A percentile compares a stretch with the other conserved stretches of the same genome.
phyloP scores from a whole-genome alignment of 2,113 vertebrate genomes.

The Collichthys lucidus region DNA sequence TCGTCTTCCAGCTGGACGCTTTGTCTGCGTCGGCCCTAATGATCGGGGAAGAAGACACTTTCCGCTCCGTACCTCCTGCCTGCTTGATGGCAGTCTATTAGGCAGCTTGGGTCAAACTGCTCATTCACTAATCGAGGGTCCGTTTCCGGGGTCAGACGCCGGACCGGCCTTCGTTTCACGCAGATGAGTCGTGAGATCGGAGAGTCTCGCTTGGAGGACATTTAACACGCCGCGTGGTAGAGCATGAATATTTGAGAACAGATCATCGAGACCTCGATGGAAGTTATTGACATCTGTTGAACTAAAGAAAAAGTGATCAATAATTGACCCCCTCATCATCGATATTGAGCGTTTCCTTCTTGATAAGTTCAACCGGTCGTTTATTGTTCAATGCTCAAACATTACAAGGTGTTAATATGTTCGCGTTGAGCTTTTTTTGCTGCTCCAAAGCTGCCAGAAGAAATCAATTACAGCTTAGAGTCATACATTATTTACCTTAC shows the following conservation, averaged over 20 bases:
- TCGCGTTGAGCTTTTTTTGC: background rate
- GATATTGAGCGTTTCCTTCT: background rate
- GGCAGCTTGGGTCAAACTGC: constrained; percentile 56
- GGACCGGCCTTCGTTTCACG: constrained; percentile 23
- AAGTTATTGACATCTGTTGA: constrained; percentile 27
- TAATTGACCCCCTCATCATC: constrained; percentile 41
- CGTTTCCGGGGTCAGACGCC: constrained; percentile 33
- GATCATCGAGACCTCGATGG: background rate
- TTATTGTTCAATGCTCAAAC: background rate
- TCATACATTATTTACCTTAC: background rate
- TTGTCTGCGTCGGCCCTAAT: constrained; percentile 66
- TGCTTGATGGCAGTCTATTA: constrained; percentile 60
- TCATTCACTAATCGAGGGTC: constrained; percentile 57
- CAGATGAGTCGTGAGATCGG: constrained; percentile 15
- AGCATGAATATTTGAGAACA: background rate
- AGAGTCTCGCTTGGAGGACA: constrained; percentile 22
- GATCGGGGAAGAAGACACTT: constrained; percentile 53
- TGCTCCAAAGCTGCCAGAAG: background rate
- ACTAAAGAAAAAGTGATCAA: constrained; percentile 24
- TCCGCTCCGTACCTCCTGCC: constrained; percentile 46
- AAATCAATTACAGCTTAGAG: background rate
- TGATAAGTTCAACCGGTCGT: background rate
- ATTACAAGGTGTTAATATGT: background rate
- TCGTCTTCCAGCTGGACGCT: constrained; percentile 48
- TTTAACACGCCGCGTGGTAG: background rate